Evolutionary conservation across 2,797 vertebrate species (phyloP), one percentile per base, ranked within the genome.

Genomic region (Otolemur crassicaudatus): DNA sequence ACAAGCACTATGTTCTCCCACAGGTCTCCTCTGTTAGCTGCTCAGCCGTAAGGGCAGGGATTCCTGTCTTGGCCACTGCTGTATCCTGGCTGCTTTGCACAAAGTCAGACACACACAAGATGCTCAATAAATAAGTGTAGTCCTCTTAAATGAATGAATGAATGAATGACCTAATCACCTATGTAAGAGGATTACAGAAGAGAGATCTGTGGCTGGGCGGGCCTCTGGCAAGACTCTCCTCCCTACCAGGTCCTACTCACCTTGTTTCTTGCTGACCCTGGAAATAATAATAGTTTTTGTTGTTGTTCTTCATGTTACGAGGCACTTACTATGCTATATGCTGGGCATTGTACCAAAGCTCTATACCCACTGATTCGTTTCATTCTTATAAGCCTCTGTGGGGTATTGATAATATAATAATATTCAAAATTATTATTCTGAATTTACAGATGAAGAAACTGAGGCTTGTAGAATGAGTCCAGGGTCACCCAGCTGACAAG

Each of bases 161-260:
- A 58, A 37, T 29, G 49, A n/a, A 61, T 25, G 14, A 27, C 27
- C 11, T 4, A 27, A 27, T 1, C 17, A 9, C 34, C 69, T 23
- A 37, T 60, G 43, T 10, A 11, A 43, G 46, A 43, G 43, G 43
- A 3, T 0, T 34, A 23, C 60, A 37, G 27, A 16, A 31, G 69
- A 40, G 34, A 37, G 34, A 1, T 1, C 0, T 1, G 2, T 0
- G 40, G 9, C 37, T 1, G 19, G 43, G 49, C 4, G 7, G 20
- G 31, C 2, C 0, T 20, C 40, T 19, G 20, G 67, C 16, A 5
- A 46, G 90, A 17, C 40, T 37, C 10, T 16, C 69, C 56, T 23
- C 9, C 77, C 4, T 22, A 2, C 29, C 7, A 25, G 34, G 4
- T 7, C n/a, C 81, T 9, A 0, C 63, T 70, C 8, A 6, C 11